Evolutionary conservation across 2,888 invertebrate species (phyloP), one percentile per base, ranked within the genome.

Genomic region (Caenorhabditis parvicauda): DNA sequence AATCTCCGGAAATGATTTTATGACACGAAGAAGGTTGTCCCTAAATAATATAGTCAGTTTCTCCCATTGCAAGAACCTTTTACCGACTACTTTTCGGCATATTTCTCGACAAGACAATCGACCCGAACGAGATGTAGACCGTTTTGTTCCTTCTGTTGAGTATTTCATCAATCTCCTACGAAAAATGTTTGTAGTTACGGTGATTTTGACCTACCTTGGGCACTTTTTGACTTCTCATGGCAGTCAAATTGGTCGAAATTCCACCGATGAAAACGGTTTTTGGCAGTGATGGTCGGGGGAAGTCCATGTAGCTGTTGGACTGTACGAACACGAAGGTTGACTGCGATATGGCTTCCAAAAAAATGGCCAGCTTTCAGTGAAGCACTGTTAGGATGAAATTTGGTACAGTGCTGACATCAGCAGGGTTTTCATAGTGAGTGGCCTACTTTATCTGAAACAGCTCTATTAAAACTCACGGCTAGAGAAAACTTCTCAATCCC

Each of bases 281-380:
- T 44, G 61, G 43, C 9, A 59, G 25, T 9, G 44, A 62, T n/a
- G 62, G 64, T 0, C 64, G 38, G 3, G 61, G 64, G 43, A 62
- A 67, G 22, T 67, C 64, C 6, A 67, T 27, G 7, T 55, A 51
- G 1, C 57, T 58, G 43, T 64, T 61, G 0, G 64, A 49, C 48
- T 64, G 64, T 14, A 50, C 49, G 44, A 62, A 56, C 3, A 52
- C n/a, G 37, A 59, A 59, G 1, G 59, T 49, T 9, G 59, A 52
- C 32, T n/a, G n/a, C n/a, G n/a, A n/a, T n/a, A n/a, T n/a, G n/a
- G n/a, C n/a, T n/a, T n/a, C n/a, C n/a, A n/a, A n/a, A n/a, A n/a
- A n/a, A n/a, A n/a, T n/a, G n/a, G n/a, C n/a, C n/a, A n/a, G n/a
- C n/a, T n/a, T n/a, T n/a, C n/a, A n/a, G n/a, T n/a, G n/a, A n/a